Conservation (phyloP, 2,888 invertebrate genomes). For the Orthosia gracilis region DNA sequence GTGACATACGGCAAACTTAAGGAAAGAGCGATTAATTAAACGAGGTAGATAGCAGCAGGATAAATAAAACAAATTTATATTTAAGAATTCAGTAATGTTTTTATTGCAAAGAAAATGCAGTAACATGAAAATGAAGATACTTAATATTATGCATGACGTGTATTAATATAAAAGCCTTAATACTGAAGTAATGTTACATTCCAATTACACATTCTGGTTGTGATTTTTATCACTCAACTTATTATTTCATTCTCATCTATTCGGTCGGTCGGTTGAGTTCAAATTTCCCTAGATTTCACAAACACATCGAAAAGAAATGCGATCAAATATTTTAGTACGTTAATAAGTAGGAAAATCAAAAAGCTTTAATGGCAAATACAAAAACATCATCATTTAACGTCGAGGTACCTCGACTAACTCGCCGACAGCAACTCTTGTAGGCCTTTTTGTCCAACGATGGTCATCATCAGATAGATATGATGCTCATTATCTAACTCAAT, state of each 20-base stretch:
- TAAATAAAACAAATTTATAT: slow-evolving; percentile 31
- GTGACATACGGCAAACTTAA: no score
- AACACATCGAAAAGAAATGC: slow-evolving; percentile 3
- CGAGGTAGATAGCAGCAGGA: not conserved
- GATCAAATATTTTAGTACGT: not conserved
- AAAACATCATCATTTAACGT: slow-evolving; percentile 15
- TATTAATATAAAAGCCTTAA: slow-evolving; percentile 38
- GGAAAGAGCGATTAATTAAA: not conserved
- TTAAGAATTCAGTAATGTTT: slow-evolving; percentile 20
- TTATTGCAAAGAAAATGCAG: slow-evolving; percentile 41
- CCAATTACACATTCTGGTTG: slow-evolving; percentile 19
- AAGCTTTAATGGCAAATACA: not conserved
- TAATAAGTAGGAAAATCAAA: not conserved
- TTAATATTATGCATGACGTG: slow-evolving; percentile 32
- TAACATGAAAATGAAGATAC: slow-evolving; percentile 34
- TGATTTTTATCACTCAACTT: slow-evolving; percentile 8
- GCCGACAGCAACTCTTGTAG: not conserved
- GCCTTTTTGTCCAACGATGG: not conserved
- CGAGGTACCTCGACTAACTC: no score
- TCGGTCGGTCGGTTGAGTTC: not conserved
- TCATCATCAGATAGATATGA: not conserved
- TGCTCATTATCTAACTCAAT: not conserved
- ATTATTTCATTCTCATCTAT: not conserved
- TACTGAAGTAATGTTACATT: slow-evolving; percentile 47
- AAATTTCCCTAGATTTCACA: not conserved